Evolutionary conservation across 2,888 invertebrate genomes (phyloP), one percentile per base, ranked within the genome.

Genomic region (Drosophila melanosoma): DNA sequence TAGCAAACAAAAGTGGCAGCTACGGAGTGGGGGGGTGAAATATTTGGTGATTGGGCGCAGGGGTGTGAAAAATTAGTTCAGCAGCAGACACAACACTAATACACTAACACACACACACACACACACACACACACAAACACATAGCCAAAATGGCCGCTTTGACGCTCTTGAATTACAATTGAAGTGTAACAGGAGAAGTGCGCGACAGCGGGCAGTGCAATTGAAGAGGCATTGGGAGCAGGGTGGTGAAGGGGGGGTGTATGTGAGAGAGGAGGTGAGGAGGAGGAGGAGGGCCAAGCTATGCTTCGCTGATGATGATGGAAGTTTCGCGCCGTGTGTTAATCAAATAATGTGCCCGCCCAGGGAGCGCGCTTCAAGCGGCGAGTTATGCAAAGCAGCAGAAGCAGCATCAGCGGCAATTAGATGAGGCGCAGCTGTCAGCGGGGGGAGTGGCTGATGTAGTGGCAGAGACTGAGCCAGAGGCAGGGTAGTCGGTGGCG

Each of bases 271-370:
- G 32, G 23, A 23, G 23, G 23, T 23, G 23, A 23, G 23, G 23
- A 51, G 10, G 48, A 29, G 42, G 53, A 7, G 66, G 69, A n/a
- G 66, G 69, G 17, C 29, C 29, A 29, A 12, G 35, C 35, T 11
- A 36, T 40, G 33, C 56, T n/a, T 62, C 89, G 84, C 84, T 85
- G 86, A 88, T 85, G 87, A 85, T 85, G 89, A 88, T 83, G 85
- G 89, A 85, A 79, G 89, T 72, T 65, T 73, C 56, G 71, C 62
- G 59, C 54, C 65, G 67, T 87, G 83, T 80, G 87, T 88, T 85
- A 85, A 88, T 88, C 89, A 85, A 88, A 86, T 85, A 73, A 42
- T 76, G 67, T 69, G 69, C 65, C 69, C 73, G 68, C 68, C 76
- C 66, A 62, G 68, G 33, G 65, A 65, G 64, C 33, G 23, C 33